These are phyloP conservation scores for Callinectes sapidus DNA, from an alignment of 2,888 invertebrate genomes.

Conservation along the genomic window DNA sequence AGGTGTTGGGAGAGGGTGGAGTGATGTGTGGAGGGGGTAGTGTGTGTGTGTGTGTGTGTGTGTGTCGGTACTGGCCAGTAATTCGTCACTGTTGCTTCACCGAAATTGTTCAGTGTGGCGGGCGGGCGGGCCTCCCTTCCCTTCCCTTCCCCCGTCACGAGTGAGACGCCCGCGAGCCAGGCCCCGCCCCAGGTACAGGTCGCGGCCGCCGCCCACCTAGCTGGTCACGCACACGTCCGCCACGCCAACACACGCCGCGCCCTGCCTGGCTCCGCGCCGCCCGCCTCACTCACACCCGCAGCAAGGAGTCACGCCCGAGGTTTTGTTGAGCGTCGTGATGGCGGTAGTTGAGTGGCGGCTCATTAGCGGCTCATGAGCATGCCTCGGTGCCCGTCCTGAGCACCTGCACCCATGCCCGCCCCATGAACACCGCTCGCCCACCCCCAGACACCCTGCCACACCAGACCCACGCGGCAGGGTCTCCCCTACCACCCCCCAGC, in stretches of 20 bases:
- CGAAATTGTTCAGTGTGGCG: background rate
- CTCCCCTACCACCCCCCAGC: background rate
- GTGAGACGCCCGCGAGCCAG: background rate
- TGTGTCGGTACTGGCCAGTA: background rate
- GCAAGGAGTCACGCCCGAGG: slow-evolving; percentile 40
- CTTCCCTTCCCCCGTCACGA: slow-evolving; percentile 28
- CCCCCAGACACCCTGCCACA: background rate
- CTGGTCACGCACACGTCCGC: slow-evolving; percentile 53
- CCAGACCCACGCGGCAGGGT: background rate
- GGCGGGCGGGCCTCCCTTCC: background rate
- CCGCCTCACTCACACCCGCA: slow-evolving; percentile 14
- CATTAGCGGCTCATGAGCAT: slow-evolving; percentile 8
- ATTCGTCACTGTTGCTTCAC: slow-evolving; percentile 27
- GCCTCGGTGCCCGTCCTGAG: background rate
- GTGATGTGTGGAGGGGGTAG: background rate
- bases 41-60: slow-evolving; percentile 40
- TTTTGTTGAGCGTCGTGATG: slow-evolving; percentile 14
- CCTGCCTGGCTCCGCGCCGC: background rate
- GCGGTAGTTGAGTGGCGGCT: slow-evolving; percentile 2
- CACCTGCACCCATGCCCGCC: background rate
- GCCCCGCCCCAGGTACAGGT: slow-evolving; percentile 45
- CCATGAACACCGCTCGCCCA: background rate
- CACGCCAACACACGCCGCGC: slow-evolving; percentile 21
- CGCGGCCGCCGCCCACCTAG: slow-evolving; percentile 45
- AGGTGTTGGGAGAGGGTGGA: background rate